These are phyloP conservation scores for Ferrisia virgata DNA, from an alignment of 2,888 invertebrate genomes.

Conservation along the genomic window DNA sequence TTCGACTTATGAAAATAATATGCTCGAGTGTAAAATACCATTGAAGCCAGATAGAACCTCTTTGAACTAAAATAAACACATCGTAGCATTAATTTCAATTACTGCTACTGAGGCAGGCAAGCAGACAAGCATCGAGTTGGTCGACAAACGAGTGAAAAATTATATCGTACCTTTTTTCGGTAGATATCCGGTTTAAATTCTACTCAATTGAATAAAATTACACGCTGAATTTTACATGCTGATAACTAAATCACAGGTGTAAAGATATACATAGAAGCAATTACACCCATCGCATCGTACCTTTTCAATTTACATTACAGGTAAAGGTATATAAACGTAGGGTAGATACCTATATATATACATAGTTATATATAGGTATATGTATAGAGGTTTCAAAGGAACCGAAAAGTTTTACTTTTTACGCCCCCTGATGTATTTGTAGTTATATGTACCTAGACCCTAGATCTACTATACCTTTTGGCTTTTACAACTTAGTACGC, in stretches of 20 bases:
- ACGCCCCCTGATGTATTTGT: background rate
- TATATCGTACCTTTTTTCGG: background rate
- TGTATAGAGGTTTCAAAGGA: background rate
- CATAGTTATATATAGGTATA: too few species aligned
- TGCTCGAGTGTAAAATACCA: too few species aligned
- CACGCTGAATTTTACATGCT: slow-evolving; percentile 5
- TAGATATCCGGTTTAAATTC: background rate
- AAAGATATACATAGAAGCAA: background rate
- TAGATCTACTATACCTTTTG: background rate
- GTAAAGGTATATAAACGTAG: too few species aligned
- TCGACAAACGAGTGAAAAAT: background rate
- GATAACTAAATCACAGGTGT: background rate
- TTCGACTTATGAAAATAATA: too few species aligned
- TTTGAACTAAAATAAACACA: background rate
- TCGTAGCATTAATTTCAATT: background rate
- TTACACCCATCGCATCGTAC: background rate
- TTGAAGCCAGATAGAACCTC: too few species aligned
- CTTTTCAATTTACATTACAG: too few species aligned
- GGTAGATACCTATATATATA: too few species aligned
- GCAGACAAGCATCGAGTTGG: too few species aligned
- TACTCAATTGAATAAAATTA: slow-evolving; percentile 14
- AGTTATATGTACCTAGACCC: too few species aligned
- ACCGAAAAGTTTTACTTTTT: background rate
- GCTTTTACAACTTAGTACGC: too few species aligned
- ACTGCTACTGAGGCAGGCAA: background rate